Evolutionary conservation across 1,140 invertebrate species (phyloP).

Genomic region (Drepana arcuata): DNA sequence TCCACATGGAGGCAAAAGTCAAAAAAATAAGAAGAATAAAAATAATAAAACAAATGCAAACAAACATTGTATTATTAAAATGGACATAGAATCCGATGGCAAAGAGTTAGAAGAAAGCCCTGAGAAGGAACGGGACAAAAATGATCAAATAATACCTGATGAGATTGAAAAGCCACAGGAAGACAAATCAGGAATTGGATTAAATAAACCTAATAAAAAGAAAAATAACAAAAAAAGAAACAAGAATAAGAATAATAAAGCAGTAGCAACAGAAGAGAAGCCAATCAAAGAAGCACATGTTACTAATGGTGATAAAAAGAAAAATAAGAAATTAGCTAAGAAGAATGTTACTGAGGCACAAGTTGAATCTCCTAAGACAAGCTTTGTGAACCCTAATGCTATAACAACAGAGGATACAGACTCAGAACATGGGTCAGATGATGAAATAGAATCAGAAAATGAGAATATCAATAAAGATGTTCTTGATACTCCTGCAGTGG

Average conservation of each 20-base stretch:
- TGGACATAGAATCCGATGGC: too few species aligned
- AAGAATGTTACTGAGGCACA: too few species aligned
- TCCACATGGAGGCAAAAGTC: conserved; percentile 1
- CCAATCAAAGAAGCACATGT: conserved; percentile 12
- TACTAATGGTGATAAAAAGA: too few species aligned
- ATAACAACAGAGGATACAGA: conserved; percentile 52
- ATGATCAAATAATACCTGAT: neutral
- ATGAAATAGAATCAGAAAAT: conserved; percentile 57
- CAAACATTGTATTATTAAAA: conserved; percentile 3
- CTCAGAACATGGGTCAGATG: conserved; percentile 59
- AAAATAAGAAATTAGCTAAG: too few species aligned
- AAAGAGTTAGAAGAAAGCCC: neutral
- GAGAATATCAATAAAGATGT: conserved; percentile 47
- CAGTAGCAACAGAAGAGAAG: too few species aligned
- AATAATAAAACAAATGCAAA: conserved; percentile 13
- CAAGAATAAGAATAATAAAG: conserved; percentile 15
- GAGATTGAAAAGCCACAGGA: conserved; percentile 5
- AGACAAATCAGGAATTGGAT: too few species aligned
- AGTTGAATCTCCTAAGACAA: too few species aligned
- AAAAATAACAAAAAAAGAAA: too few species aligned
- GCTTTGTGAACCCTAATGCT: conserved; percentile 49
- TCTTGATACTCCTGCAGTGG: conserved; percentile 24
- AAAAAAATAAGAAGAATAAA: conserved; percentile 26
- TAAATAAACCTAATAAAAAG: too few species aligned
- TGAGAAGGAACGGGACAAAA: conserved; percentile 10